These are phyloP conservation scores for Ptychobarbus kaznakovi DNA, from an alignment of 2,797 vertebrate genomes.

Conservation along the genomic window DNA sequence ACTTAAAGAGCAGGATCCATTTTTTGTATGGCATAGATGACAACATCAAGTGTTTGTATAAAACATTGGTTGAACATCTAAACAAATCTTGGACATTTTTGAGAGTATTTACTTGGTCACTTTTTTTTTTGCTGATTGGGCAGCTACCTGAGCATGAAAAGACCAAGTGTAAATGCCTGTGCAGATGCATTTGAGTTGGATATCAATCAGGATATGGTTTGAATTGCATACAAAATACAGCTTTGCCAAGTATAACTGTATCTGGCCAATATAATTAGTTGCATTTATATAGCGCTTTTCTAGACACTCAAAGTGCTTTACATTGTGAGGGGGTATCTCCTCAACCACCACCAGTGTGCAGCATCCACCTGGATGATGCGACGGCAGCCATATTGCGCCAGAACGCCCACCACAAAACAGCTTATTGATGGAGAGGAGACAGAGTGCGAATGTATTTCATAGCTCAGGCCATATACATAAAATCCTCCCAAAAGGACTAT, in stretches of 20 bases:
- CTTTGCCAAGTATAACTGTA: background rate
- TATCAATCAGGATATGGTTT: background rate
- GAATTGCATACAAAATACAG: background rate
- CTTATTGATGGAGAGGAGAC: no score
- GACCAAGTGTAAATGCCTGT: no score
- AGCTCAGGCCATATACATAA: background rate
- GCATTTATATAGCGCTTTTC: no score
- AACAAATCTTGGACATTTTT: background rate
- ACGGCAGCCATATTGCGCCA: no score
- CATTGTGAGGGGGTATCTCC: no score
- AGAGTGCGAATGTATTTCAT: background rate
- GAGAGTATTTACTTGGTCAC: background rate
- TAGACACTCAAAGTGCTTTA: no score
- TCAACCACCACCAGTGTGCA: no score
- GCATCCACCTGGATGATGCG: no score
- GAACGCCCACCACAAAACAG: no score
- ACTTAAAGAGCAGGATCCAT: conserved; percentile 23
- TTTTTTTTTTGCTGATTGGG: conserved; percentile 5
- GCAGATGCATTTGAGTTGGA: background rate
- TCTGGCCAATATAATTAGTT: background rate
- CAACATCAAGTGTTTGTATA: background rate
- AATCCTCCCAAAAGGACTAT: no score
- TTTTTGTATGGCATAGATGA: conserved; percentile 11
- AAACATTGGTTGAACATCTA: background rate
- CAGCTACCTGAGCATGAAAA: background rate